These are phyloP conservation scores for Chelidonichthys spinosus DNA, from an alignment of 2,797 vertebrate genomes.

Conservation along the genomic window DNA sequence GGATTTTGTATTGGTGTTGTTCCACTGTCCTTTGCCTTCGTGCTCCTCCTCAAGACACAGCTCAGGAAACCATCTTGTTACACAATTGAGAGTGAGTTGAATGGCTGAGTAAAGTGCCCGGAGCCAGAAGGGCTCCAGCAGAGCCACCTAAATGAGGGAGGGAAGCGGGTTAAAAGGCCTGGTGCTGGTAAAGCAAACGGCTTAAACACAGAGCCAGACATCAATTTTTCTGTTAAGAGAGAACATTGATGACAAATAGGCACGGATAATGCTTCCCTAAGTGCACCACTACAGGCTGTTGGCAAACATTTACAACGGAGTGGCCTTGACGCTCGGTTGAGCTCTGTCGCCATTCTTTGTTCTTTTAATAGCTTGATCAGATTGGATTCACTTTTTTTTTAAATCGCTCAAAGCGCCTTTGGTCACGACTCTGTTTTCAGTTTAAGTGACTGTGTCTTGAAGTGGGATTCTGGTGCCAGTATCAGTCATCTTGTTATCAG, in stretches of 20 bases:
- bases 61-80: conserved; percentile 69
- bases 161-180: conserved; percentile 43
- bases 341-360: conserved; percentile 56
- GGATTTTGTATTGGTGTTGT: conserved; percentile 3
- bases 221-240: conserved; percentile 39
- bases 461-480: conserved; percentile 31
- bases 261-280: conserved; percentile 44
- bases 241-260: conserved; percentile 60
- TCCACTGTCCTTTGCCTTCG: conserved; percentile 29
- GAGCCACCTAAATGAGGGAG: conserved; percentile 48
- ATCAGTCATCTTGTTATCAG: not conserved
- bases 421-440: conserved; percentile 53
- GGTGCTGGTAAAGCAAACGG: conserved; percentile 36
- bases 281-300: conserved; percentile 49
- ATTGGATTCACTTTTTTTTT: conserved; percentile 76
- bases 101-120: conserved; percentile 52
- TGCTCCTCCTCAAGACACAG: conserved; percentile 32
- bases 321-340: conserved; percentile 47
- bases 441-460: conserved; percentile 37
- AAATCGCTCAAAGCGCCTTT: conserved; percentile 70
- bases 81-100: conserved; percentile 48
- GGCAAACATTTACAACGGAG: conserved; percentile 61
- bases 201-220: conserved; percentile 52
- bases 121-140: conserved; percentile 50
- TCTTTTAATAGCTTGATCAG: conserved; percentile 81